Evolutionary conservation across 2,113 vertebrate genomes (phyloP).

Genomic region (Gorsachius goisagi): DNA sequence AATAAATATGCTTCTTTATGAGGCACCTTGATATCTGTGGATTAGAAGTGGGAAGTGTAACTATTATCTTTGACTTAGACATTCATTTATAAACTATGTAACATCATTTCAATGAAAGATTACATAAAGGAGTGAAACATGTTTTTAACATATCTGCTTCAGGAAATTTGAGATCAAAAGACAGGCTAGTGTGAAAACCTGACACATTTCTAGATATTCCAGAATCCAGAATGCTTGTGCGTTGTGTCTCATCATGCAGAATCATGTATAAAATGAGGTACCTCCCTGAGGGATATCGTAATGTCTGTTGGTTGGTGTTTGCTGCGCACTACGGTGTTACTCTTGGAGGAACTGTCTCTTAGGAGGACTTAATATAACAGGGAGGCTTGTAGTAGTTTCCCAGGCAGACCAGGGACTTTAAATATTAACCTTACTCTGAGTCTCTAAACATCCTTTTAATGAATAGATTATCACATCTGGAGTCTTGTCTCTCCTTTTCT

Average conservation of each 20-base stretch:
- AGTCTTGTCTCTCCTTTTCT: background rate
- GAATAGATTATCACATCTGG: background rate
- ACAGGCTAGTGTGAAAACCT: background rate
- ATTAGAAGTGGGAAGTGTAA: background rate
- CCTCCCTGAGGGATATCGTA: background rate
- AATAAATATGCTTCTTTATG: background rate
- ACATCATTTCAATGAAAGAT: background rate
- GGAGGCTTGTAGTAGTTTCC: background rate
- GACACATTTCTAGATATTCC: background rate
- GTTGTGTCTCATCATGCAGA: background rate
- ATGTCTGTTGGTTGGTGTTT: background rate
- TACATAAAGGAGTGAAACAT: background rate
- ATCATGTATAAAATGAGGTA: background rate
- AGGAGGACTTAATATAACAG: background rate
- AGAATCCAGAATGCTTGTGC: background rate
- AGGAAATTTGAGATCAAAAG: background rate
- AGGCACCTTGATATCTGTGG: background rate
- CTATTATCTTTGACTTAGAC: background rate
- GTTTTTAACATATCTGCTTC: background rate
- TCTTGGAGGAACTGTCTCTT: background rate
- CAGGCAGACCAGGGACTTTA: background rate
- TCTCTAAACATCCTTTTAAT: background rate
- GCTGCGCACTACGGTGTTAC: background rate
- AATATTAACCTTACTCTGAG: background rate
- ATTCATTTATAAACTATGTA: background rate